These are phyloP conservation scores for Malacosoma neustria DNA, from an alignment of 2,888 invertebrate genomes.

Conservation along the genomic window DNA sequence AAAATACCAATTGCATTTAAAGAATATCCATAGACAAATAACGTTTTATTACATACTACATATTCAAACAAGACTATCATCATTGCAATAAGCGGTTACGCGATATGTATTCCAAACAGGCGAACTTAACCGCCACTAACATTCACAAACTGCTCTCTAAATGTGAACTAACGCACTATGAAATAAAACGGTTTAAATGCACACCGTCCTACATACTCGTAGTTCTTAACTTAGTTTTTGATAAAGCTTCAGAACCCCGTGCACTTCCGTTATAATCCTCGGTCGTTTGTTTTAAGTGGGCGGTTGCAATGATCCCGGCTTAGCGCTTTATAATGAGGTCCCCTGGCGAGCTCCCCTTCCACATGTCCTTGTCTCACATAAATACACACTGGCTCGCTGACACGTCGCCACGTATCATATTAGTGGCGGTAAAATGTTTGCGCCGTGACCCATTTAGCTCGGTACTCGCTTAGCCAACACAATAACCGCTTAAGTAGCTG, in stretches of 20 bases:
- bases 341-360: constrained; percentile 32
- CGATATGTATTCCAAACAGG: background rate
- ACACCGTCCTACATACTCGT: background rate
- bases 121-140: background rate
- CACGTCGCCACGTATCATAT: constrained; percentile 20
- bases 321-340: constrained; percentile 55
- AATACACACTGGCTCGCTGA: constrained; percentile 18
- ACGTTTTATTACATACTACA: too few species aligned
- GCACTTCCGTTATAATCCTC: constrained; percentile 19
- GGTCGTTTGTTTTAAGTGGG: constrained; percentile 27
- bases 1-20: too few species aligned
- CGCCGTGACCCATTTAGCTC: constrained; percentile 20
- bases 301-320: constrained; percentile 29
- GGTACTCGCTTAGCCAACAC: background rate
- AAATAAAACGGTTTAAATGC: background rate
- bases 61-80: too few species aligned
- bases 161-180: background rate
- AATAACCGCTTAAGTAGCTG: background rate
- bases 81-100: background rate
- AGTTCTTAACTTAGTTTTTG: background rate
- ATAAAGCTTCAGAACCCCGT: constrained; percentile 2
- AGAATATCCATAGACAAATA: too few species aligned
- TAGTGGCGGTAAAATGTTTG: constrained; percentile 20
- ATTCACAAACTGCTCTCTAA: background rate
- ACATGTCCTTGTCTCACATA: constrained; percentile 19